Base-by-base conservation (phyloP, 1,140 invertebrate species). In the Drosophila ironensis region DNA sequence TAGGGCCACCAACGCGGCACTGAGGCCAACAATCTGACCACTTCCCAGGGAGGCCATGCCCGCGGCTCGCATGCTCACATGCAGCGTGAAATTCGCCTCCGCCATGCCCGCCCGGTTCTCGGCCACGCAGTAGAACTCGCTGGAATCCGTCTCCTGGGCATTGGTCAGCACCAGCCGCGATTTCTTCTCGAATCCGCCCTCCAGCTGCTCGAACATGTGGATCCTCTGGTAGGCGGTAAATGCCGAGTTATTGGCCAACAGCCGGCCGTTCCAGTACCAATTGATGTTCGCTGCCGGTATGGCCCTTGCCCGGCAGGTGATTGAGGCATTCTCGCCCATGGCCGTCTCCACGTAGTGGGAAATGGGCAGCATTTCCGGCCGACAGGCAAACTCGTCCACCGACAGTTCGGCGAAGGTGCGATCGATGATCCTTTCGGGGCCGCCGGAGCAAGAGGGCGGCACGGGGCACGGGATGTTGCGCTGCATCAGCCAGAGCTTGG, bases 91-190 rank as follows among this genome's bases (percentile, higher is more conserved):
- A 88, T 98, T 98, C 1, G 96, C 95, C 91, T 97, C 95, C n/a
- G 96, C 95, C 81, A 94, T 96, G 1, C 98, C 98, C 6, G 96
- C 97, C 47, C 94, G 93, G 90, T 99, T 99, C 82, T 97, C 95
- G 9, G 96, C 97, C 0, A 97, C 93, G 89, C 97, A 98, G 75
- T 95, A 95, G 91, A 98, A 98, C 72, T 97, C 95, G 19, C 94
- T 96, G 19, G 95, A 95, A 88, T 98, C 97, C 4, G 95, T 93
- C 86, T 97, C 95, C 84, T 96, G 95, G 8, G 96, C 95, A 86
- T 97, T 96, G 19, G 95, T 96, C 44, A 98, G 92, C 19, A 97
- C 92, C 37, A 99, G 91, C 3, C 93, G 93, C 42, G 95, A 97
- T 33, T 92, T 93, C 89, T 96, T 97, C 77, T 94, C 93, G 35